These are phyloP conservation scores for Calliphora vomitoria DNA, from an alignment of 2,888 invertebrate species.

Conservation along the genomic window DNA sequence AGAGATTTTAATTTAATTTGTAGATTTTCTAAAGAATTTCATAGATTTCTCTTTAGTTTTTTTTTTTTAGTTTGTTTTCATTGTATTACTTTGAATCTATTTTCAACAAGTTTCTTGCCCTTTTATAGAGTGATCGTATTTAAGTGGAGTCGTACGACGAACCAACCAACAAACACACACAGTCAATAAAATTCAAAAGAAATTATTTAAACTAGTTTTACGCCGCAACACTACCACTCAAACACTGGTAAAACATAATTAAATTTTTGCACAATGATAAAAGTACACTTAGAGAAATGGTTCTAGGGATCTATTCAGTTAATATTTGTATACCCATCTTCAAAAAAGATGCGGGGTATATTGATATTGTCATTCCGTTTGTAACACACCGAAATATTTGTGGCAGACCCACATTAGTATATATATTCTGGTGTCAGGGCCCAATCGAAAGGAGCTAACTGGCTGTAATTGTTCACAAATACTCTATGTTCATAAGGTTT, in stretches of 20 bases:
- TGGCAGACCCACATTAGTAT: no score
- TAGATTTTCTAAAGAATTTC: constrained; percentile 62
- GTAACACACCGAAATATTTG: no score
- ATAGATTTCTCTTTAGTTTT: constrained; percentile 52
- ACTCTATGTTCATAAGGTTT: no score
- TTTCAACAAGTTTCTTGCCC: constrained; percentile 66
- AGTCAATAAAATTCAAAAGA: constrained; percentile 44
- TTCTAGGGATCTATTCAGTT: no score
- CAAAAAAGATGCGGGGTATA: background rate
- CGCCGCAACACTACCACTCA: constrained; percentile 38
- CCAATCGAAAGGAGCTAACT: no score
- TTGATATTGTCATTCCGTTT: no score
- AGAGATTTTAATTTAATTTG: constrained; percentile 59
- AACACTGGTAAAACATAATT: constrained; percentile 44
- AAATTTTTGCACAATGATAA: constrained; percentile 36
- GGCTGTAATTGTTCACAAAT: no score
- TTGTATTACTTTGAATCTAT: constrained; percentile 5
- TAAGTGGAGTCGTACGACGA: constrained; percentile 13
- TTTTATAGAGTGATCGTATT: constrained; percentile 55
- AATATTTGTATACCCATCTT: background rate
- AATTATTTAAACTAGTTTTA: constrained; percentile 70
- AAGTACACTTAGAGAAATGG: constrained; percentile 5
- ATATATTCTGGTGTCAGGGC: no score
- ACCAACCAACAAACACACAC: background rate
- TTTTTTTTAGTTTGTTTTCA: background rate